These are phyloP conservation scores for Prunella himalayana DNA, from an alignment of 2,113 vertebrate genomes.

Conservation along the genomic window DNA sequence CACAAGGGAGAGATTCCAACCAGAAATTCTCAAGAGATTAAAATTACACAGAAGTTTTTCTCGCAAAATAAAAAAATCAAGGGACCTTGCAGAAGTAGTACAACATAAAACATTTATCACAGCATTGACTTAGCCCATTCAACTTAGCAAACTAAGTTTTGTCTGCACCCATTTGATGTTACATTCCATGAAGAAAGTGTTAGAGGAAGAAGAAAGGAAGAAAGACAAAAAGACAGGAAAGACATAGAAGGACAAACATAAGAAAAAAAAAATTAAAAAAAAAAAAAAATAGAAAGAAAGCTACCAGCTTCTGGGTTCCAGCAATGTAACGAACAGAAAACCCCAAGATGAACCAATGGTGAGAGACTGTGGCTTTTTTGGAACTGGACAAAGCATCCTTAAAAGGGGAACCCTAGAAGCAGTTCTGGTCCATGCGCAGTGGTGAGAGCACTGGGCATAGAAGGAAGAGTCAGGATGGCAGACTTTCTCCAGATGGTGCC, in stretches of 20 bases:
- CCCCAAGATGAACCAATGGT: neutral
- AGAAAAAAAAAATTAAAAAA: no score
- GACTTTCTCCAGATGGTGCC: no score
- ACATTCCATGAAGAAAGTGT: neutral
- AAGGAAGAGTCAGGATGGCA: no score
- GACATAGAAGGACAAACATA: neutral
- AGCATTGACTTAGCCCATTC: neutral
- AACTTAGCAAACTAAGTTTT: neutral
- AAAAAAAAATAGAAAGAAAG: no score
- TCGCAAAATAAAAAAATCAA: neutral
- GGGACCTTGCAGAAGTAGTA: neutral
- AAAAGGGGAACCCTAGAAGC: no score
- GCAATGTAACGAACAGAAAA: fast-evolving
- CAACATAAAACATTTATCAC: neutral
- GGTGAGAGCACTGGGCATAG: no score
- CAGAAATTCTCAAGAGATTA: neutral
- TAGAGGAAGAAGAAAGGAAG: neutral
- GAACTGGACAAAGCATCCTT: no score
- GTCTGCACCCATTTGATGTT: neutral
- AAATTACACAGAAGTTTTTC: neutral
- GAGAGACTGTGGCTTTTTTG: no score
- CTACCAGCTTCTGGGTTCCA: neutral
- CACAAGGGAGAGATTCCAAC: neutral
- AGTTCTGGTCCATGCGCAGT: no score
- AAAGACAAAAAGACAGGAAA: neutral